Percentiles rank a stretch among this genome's conserved stretches.
Conservation (phyloP, 2,888 invertebrate genomes). For the Zele albiditarsus region DNA sequence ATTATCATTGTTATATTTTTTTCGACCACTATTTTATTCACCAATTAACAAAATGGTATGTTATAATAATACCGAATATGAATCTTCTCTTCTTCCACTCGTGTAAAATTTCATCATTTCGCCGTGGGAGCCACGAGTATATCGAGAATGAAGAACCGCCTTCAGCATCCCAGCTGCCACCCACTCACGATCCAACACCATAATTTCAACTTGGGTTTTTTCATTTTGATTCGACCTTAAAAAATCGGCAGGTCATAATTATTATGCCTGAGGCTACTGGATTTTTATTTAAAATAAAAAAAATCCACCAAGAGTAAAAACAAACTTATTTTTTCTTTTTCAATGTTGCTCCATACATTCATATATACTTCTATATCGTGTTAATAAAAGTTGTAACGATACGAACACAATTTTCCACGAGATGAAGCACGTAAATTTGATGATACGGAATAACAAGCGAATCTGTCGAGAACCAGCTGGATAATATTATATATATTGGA, state of each 20-base stretch:
- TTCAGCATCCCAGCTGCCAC: constrained; percentile 51
- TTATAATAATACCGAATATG: constrained; percentile 29
- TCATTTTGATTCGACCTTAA: neutral
- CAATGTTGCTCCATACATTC: neutral
- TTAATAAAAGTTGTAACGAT: constrained; percentile 4
- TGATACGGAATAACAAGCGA: constrained; percentile 34
- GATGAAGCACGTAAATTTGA: constrained; percentile 18
- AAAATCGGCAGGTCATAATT: constrained; percentile 41
- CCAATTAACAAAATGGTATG: constrained; percentile 16
- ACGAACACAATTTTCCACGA: constrained; percentile 11
- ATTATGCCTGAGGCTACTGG: constrained; percentile 38
- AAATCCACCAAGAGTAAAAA: neutral
- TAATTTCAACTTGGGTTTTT: constrained; percentile 16
- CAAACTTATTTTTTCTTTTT: neutral
- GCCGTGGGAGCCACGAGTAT: constrained; percentile 26
- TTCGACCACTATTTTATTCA: neutral
- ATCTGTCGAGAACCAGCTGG: constrained; percentile 24
- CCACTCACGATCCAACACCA: constrained; percentile 29
- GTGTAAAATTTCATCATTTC: constrained; percentile 36
- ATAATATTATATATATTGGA: neutral
- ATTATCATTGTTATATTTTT: neutral
- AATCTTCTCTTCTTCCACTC: constrained; percentile 35
- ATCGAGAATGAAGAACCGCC: constrained; percentile 18
- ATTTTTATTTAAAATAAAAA: constrained; percentile 1
- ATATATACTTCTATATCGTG: neutral